Evolutionary conservation across 2,888 invertebrate species (phyloP).

Genomic region (Clostera curtula): DNA sequence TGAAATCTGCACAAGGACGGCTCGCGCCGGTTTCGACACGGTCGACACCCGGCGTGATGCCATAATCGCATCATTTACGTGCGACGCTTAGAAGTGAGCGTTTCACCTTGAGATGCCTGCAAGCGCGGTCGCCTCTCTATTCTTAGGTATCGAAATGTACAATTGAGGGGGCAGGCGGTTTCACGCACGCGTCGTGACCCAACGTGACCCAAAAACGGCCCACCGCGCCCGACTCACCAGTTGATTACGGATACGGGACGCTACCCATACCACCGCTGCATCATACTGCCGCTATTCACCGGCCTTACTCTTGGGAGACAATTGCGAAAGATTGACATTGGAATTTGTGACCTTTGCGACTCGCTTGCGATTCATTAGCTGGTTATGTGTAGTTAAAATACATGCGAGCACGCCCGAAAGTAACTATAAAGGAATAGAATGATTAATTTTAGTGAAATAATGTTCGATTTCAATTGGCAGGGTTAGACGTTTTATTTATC

Average conservation of each 20-base stretch:
- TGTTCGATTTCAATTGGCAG: too few relatives aligned
- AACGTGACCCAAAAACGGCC: constrained; percentile 69
- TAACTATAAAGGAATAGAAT: too few relatives aligned
- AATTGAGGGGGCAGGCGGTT: constrained; percentile 44
- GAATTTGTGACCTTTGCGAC: too few relatives aligned
- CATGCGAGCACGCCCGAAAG: too few relatives aligned
- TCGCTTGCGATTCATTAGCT: too few relatives aligned
- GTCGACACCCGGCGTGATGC: constrained; percentile 48
- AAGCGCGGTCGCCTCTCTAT: constrained; percentile 58
- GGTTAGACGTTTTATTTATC: too few relatives aligned
- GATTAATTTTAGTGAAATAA: too few relatives aligned
- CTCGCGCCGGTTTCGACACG: constrained; percentile 50
- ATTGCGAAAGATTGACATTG: too few relatives aligned
- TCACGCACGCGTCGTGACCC: constrained; percentile 71
- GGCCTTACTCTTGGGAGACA: constrained; percentile 50
- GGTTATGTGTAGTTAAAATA: too few relatives aligned
- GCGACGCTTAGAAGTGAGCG: constrained; percentile 68
- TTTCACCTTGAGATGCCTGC: constrained; percentile 63
- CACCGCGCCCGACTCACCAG: constrained; percentile 53
- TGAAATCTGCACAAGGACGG: constrained; percentile 67
- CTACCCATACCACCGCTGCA: constrained; percentile 43
- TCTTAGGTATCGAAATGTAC: constrained; percentile 57
- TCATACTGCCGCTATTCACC: constrained; percentile 25
- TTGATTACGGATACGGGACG: constrained; percentile 64
- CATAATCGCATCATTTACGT: constrained; percentile 63